phyloP scores from a whole-genome alignment of 2,888 invertebrate species.

The Apodemia mormo region DNA sequence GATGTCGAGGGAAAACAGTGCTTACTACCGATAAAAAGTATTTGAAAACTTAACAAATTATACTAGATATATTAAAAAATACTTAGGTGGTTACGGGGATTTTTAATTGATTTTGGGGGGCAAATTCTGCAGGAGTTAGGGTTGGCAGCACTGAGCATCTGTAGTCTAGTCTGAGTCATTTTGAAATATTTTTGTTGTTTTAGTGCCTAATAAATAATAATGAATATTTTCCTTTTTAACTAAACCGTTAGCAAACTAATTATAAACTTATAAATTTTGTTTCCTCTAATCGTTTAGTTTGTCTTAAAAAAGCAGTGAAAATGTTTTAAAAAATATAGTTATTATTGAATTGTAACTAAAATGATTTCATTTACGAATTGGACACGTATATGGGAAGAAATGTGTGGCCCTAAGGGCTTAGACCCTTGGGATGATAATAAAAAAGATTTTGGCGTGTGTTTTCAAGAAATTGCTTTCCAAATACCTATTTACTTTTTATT shows the following conservation, averaged over 20 bases:
- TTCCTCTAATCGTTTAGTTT: neutral
- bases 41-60: too few species aligned
- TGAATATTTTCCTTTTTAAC: neutral
- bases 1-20: too few species aligned
- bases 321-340: constrained; percentile 20
- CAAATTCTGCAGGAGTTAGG: too few species aligned
- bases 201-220: neutral
- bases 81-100: too few species aligned
- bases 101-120: too few species aligned
- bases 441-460: constrained; percentile 91
- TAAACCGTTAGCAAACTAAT: neutral
- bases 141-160: too few species aligned
- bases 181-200: too few species aligned
- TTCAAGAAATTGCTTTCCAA: constrained; percentile 90
- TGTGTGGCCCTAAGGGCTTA: constrained; percentile 88
- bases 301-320: constrained; percentile 20
- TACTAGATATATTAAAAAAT: too few species aligned
- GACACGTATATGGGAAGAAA: constrained; percentile 87
- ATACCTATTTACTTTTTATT: constrained; percentile 88
- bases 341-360: neutral
- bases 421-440: constrained; percentile 85
- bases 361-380: constrained; percentile 51
- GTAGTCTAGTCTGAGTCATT: too few species aligned
- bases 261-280: neutral
- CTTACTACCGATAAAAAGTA: too few species aligned